Conservation (phyloP, 1,140 invertebrate genomes). For the Heliconius nattereri region DNA sequence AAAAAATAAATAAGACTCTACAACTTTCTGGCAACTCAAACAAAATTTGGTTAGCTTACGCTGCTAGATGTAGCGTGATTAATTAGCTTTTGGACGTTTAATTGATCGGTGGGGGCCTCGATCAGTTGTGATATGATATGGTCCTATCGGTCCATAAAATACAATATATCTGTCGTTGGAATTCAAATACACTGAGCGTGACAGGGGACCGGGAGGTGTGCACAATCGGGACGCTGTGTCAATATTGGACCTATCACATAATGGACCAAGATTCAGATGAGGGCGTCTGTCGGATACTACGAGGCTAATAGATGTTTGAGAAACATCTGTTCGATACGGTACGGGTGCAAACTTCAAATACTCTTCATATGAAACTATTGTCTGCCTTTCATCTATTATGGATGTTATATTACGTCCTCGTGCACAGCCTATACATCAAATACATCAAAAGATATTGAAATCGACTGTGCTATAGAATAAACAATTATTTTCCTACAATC, state of each 20-base stretch:
- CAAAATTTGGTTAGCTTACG: slow-evolving; percentile 67
- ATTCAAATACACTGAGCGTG: slow-evolving; percentile 42
- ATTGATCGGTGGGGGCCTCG: slow-evolving; percentile 30
- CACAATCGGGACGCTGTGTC: slow-evolving; percentile 66
- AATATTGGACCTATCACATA: slow-evolving; percentile 67
- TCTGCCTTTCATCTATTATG: slow-evolving; percentile 16
- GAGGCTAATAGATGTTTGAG: slow-evolving; percentile 42
- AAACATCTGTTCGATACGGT: slow-evolving; percentile 33
- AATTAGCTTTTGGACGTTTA: slow-evolving; percentile 47
- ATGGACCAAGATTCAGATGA: slow-evolving; percentile 60
- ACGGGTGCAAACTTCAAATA: slow-evolving; percentile 28
- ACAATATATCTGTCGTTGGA: slow-evolving; percentile 15
- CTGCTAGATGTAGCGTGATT: slow-evolving; percentile 58
- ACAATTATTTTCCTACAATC: background rate
- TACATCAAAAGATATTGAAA: background rate
- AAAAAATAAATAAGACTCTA: slow-evolving; percentile 79
- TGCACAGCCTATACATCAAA: background rate
- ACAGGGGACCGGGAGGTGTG: slow-evolving; percentile 62
- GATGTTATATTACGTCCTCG: background rate
- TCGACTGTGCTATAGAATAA: background rate
- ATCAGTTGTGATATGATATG: slow-evolving; percentile 14
- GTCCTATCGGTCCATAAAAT: background rate
- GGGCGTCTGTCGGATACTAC: slow-evolving; percentile 52
- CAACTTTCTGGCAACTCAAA: slow-evolving; percentile 74
- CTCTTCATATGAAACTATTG: slow-evolving; percentile 26